Evolutionary conservation across 2,113 vertebrate genomes (phyloP), one percentile per base, ranked within the genome.

Genomic region (Barbus barbus): DNA sequence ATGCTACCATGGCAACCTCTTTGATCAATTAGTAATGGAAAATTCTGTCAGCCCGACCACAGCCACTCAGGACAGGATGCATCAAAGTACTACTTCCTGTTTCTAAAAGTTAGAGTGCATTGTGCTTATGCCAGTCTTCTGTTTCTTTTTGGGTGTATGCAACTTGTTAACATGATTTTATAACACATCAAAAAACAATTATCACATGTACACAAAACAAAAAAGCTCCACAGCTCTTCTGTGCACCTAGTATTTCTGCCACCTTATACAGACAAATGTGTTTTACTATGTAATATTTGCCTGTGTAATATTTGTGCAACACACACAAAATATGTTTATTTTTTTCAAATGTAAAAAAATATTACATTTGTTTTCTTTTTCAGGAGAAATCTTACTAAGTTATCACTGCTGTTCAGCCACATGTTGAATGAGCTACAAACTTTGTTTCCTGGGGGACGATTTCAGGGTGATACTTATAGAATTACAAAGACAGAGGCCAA

Each of bases 361-460:
- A 36, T 13, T 28, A 51, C 18, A 63, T 61, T 16, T 83, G 61
- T 28, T 63, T 73, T 33, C 4, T 84, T 18, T 81, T 87, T 84
- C 77, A 97, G 96, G 94, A 93, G 90, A 78, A 95, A 94, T 88
- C 88, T 97, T 83, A 96, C 94, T 48, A 97, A 96, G 86, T 89
- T 97, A 82, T 94, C 96, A 9, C 89, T 97, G 83, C 93, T 97
- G 88, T 96, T 97, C 92, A 97, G 96, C 73, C 94, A 97, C 91
- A 96, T 97, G 93, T 87, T 95, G 0, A 91, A 91, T 5, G 96
- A 97, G 79, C 89, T 97, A 16, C 90, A 82, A 1, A 93, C 94
- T 0, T 84, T 97, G 84, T 96, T 95, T 90, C 95, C 96, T 0
- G 82, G 53, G 0, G 96, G 95, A 0, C 36, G 51, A 20, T 96